Conservation (phyloP, 2,113 vertebrate species). For the Himantopus leucocephalus region DNA sequence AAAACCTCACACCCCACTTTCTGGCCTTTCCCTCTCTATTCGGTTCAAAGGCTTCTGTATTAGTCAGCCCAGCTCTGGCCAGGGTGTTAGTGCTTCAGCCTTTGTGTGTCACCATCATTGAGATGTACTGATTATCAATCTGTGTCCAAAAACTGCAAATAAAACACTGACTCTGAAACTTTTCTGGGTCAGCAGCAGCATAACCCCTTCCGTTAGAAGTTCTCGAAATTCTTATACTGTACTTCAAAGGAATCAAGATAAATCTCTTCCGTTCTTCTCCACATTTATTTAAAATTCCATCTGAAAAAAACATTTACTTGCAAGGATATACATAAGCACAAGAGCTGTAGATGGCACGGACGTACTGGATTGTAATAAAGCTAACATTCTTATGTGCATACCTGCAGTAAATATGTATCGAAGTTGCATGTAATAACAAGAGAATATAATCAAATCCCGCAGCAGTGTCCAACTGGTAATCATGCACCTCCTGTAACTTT, state of each 20-base stretch:
- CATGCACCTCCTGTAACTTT: background rate
- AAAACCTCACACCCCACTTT: background rate
- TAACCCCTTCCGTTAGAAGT: background rate
- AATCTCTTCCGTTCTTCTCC: background rate
- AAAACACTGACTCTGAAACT: background rate
- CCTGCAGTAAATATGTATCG: background rate
- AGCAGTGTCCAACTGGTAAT: background rate
- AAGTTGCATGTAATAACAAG: background rate
- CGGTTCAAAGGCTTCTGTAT: background rate
- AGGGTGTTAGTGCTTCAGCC: background rate
- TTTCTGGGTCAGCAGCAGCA: background rate
- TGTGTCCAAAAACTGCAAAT: background rate
- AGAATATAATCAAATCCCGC: background rate
- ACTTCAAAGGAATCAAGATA: background rate
- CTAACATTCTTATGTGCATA: background rate
- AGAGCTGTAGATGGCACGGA: background rate
- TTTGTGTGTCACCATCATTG: background rate
- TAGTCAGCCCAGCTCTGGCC: background rate
- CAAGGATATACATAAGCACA: background rate
- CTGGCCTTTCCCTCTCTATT: background rate
- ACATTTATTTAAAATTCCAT: background rate
- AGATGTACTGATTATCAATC: background rate
- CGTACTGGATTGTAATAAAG: background rate
- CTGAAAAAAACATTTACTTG: background rate
- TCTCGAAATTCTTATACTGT: background rate